A percentile compares a stretch with the other conserved stretches of the same genome.
Evolutionary conservation across 2,888 invertebrate genomes (phyloP).

Genomic region (Agonum fuliginosum): DNA sequence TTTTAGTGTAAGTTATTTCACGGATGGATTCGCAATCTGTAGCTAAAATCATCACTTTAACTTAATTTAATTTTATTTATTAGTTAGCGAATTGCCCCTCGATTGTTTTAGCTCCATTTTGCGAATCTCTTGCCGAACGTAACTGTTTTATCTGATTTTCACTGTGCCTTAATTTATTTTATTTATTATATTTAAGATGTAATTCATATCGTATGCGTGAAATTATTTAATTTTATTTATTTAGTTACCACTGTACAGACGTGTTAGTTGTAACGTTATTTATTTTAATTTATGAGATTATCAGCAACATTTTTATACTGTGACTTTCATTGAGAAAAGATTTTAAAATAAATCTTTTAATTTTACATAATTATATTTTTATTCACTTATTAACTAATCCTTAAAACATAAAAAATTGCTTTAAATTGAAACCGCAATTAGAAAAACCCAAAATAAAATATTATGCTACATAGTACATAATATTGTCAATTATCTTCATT

Average conservation of each 20-base stretch:
- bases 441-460: slow-evolving; percentile 30
- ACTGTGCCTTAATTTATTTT: slow-evolving; percentile 55
- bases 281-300: slow-evolving; percentile 46
- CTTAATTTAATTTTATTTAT: slow-evolving; percentile 26
- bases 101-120: slow-evolving; percentile 10
- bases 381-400: slow-evolving; percentile 17
- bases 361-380: slow-evolving; percentile 42
- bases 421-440: slow-evolving; percentile 14
- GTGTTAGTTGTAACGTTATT: slow-evolving; percentile 37
- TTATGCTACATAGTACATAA: slow-evolving; percentile 16
- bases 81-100: slow-evolving; percentile 5
- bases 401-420: slow-evolving; percentile 11
- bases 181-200: slow-evolving; percentile 46
- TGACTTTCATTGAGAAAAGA: slow-evolving; percentile 18
- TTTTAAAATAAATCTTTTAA: slow-evolving; percentile 30
- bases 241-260: slow-evolving; percentile 42
- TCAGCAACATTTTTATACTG: slow-evolving; percentile 37
- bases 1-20: background rate
- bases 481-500: slow-evolving; percentile 34
- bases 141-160: slow-evolving; percentile 8
- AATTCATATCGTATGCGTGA: slow-evolving; percentile 9
- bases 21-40: slow-evolving; percentile 1
- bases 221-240: slow-evolving; percentile 41
- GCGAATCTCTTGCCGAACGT: background rate
- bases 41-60: slow-evolving; percentile 20